Base-by-base conservation (phyloP, 2,888 invertebrate genomes). In the Lepidocyrtoides sp. region DNA sequence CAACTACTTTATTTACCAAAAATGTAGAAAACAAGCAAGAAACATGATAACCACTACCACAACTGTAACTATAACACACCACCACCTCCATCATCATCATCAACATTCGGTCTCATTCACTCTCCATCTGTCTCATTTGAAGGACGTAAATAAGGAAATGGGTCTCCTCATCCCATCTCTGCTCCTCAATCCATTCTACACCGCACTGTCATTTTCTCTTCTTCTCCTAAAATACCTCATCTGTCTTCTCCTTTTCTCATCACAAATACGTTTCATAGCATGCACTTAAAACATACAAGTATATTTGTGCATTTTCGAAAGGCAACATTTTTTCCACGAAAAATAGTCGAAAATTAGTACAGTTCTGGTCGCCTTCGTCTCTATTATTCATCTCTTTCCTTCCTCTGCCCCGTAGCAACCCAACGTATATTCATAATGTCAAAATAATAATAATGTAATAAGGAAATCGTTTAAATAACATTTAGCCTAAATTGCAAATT, bases 131-230 rank as follows among this genome's bases (percentile, higher is more conserved):
- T 57, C 72, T 85, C 69, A 85, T 72, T 90, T 90, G 77, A 90
- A 84, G 36, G 82, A 83, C 83, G 91, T 92, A 93, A 93, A 93
- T 93, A 93, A 93, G 93, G 93, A 93, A 93, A 93, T 93, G 83
- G 93, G 87, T 91, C 91, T 91, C 23, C 66, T 83, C 90, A 75
- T 92, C 89, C 91, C 93, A 90, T 92, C 92, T 82, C 63, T 36
- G 54, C 51, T 29, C 60, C 17, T 36, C 66, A 77, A 82, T 48
- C 63, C 85, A 75, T 85, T 57, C 41, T 66, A 7, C 44, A 83
- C 83, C 75, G 32, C 69, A 54, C 51, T 75, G 54, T 75, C 75
- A 85, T 85, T 81, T 81, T 81, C 81, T 41, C 29, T 79, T 57
- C 77, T 29, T 32, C 77, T 54, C 17, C 26, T 60, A 23, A 57